These are phyloP conservation scores for Ammodytes dubius DNA, from an alignment of 2,113 vertebrate species.

Conservation along the genomic window DNA sequence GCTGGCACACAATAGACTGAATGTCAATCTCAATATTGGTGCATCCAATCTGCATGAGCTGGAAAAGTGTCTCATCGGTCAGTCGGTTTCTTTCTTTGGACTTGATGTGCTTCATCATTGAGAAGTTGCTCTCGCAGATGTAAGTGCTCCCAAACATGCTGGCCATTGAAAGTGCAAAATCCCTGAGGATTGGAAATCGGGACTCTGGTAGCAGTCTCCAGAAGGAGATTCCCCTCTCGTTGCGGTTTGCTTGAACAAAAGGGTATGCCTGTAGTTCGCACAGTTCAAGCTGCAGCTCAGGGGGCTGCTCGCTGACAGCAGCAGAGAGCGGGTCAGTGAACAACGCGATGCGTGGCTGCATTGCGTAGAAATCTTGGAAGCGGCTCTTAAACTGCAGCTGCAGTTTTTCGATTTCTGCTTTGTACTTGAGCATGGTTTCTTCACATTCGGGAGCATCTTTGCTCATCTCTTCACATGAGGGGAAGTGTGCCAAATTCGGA, in stretches of 20 bases:
- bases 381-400: not conserved
- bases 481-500: not conserved
- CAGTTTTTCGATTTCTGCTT: not conserved
- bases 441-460: not conserved
- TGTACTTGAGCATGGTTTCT: constrained; percentile 2
- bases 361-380: not conserved
- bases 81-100: no score
- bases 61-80: no score
- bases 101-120: no score
- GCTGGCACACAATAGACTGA: no score
- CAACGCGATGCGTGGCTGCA: not conserved
- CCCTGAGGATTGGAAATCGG: no score
- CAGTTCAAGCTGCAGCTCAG: constrained; percentile 5
- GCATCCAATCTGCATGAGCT: no score
- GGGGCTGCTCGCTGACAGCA: not conserved
- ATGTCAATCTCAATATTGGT: no score
- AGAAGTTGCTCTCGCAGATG: no score
- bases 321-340: not conserved
- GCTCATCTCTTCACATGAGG: not conserved
- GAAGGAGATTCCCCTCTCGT: not conserved
- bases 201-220: no score
- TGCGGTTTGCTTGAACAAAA: not conserved
- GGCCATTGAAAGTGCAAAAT: no score
- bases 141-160: no score
- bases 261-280: not conserved